Conservation (phyloP, 2,113 vertebrate species). For the Megaleporinus macrocephalus region DNA sequence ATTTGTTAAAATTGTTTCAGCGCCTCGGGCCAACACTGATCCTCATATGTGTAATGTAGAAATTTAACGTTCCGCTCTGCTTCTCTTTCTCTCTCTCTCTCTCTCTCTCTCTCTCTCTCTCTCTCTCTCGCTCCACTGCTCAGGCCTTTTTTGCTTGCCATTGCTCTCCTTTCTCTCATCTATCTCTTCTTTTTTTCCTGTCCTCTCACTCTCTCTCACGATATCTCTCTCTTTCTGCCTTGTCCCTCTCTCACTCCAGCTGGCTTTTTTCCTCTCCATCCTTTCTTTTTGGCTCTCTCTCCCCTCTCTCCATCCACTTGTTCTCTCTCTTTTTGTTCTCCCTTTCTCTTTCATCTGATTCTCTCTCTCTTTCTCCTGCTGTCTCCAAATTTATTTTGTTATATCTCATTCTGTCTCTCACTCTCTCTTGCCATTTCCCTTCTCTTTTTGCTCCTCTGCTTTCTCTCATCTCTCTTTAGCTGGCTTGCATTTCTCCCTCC, state of each 20-base stretch:
- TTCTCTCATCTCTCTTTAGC: too few species aligned
- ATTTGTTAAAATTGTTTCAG: not conserved
- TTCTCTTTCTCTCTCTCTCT: not conserved
- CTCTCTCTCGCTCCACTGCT: not conserved
- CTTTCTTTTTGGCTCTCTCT: too few species aligned
- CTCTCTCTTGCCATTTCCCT: too few species aligned
- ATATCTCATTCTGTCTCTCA: too few species aligned
- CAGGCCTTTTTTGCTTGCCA: not conserved
- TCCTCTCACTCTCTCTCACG: not conserved
- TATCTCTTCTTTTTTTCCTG: not conserved
- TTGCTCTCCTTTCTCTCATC: not conserved
- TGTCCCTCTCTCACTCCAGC: not conserved
- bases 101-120: conserved; percentile 1
- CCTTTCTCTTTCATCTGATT: too few species aligned
- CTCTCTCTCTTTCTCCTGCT: too few species aligned
- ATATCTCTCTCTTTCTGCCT: not conserved
- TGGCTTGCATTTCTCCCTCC: not conserved
- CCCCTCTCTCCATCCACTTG: too few species aligned
- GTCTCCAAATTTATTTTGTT: too few species aligned
- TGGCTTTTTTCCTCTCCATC: too few species aligned
- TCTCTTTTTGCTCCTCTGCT: too few species aligned
- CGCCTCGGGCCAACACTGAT: conserved; percentile 7
- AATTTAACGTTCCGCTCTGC: conserved; percentile 27
- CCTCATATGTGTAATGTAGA: conserved; percentile 22
- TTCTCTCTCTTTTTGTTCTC: too few species aligned